A percentile compares a stretch with the other conserved stretches of the same genome.
phyloP scores from a whole-genome alignment of 2,797 vertebrate species.

The Bucorvus abyssinicus region DNA sequence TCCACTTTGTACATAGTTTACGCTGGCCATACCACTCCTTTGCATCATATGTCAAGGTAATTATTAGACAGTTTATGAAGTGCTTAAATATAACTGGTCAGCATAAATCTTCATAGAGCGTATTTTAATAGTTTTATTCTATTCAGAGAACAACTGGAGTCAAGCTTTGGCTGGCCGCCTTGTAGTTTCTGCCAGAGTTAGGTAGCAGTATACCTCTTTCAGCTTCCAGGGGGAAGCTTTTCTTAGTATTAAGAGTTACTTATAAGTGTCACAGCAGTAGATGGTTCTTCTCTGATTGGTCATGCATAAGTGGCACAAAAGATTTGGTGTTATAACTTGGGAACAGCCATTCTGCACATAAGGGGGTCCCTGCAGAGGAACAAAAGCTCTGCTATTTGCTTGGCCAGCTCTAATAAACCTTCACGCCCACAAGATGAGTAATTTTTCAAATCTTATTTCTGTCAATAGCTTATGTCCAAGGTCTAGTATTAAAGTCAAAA shows the following conservation, averaged over 20 bases:
- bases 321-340: background rate
- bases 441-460: background rate
- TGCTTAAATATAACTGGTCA: slow-evolving; percentile 16
- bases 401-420: background rate
- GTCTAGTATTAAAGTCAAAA: background rate
- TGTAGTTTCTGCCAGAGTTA: fast-evolving
- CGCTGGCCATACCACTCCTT: background rate
- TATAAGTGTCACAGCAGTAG: background rate
- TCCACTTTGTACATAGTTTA: background rate
- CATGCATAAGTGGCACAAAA: background rate
- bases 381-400: background rate
- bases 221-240: background rate
- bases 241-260: background rate
- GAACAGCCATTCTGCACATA: fast-evolving
- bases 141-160: background rate
- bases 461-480: background rate
- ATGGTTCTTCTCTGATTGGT: background rate
- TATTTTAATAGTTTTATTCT: slow-evolving; percentile 6
- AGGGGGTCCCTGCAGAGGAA: background rate
- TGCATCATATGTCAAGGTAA: slow-evolving; percentile 25
- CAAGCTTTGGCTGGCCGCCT: background rate
- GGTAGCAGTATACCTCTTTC: fast-evolving
- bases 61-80: slow-evolving; percentile 47
- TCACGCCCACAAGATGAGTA: background rate
- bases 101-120: slow-evolving; percentile 9